Evolutionary conservation across 2,797 vertebrate species (phyloP).

Genomic region (Leucoraja ocellata): DNA sequence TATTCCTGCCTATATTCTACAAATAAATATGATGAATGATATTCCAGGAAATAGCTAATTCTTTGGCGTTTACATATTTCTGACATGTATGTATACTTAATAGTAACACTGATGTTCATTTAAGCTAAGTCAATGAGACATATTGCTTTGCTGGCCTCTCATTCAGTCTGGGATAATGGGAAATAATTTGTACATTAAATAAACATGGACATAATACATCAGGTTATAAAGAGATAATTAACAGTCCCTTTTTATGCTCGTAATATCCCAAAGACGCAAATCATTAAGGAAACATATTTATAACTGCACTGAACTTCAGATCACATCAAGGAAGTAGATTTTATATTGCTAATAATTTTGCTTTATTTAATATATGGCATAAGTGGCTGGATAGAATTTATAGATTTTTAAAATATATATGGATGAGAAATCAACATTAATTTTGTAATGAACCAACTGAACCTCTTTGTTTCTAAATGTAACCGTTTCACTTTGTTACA

Average conservation of each 20-base stretch:
- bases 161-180: not conserved
- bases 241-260: not conserved
- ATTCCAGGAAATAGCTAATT: constrained; percentile 32
- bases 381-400: not conserved
- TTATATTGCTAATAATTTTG: not conserved
- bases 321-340: not conserved
- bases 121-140: not conserved
- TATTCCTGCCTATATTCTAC: constrained; percentile 29
- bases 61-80: constrained; percentile 26
- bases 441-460: not conserved
- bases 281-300: not conserved
- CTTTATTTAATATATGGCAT: not conserved
- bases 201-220: constrained; percentile 6
- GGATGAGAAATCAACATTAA: not conserved
- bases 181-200: constrained; percentile 29
- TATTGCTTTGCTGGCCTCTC: not conserved
- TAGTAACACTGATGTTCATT: constrained; percentile 24
- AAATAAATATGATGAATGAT: constrained; percentile 29
- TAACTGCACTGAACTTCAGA: not conserved
- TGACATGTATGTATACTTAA: constrained; percentile 34
- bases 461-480: not conserved
- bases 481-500: not conserved
- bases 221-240: not conserved
- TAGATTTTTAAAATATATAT: not conserved
- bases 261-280: not conserved